Percentiles rank a stretch among this genome's conserved stretches.
phyloP scores from a whole-genome alignment of 2,888 invertebrate species.

The Drosophila hamatofila region DNA sequence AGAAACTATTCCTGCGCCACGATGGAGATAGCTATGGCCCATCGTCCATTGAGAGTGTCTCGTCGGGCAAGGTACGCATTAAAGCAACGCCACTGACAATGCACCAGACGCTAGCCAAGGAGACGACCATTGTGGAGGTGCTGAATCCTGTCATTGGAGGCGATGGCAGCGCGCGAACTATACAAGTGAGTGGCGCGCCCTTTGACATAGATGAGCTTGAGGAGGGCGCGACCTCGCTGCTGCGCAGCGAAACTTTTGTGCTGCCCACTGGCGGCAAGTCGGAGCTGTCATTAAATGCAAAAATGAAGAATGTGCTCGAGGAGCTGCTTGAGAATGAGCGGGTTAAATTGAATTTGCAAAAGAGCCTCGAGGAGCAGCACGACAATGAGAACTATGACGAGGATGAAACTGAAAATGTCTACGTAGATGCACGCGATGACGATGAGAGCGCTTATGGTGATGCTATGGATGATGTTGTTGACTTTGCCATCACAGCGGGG shows the following conservation, averaged over 20 bases:
- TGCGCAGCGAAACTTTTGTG: constrained; percentile 82
- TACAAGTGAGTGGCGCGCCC: constrained; percentile 83
- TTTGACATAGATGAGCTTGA: constrained; percentile 60
- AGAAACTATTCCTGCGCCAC: constrained; percentile 83
- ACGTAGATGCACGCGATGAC: constrained; percentile 67
- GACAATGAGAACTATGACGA: constrained; percentile 60
- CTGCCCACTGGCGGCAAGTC: constrained; percentile 56
- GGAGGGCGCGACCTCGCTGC: constrained; percentile 60
- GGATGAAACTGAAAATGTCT: constrained; percentile 62
- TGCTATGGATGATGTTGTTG: constrained; percentile 73
- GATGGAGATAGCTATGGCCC: constrained; percentile 77
- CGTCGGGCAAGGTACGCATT: constrained; percentile 78
- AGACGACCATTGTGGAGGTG: constrained; percentile 85
- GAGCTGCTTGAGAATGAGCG: constrained; percentile 85
- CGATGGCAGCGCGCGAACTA: constrained; percentile 84
- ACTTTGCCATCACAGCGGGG: constrained; percentile 57
- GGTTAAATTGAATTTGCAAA: constrained; percentile 85
- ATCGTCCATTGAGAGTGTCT: constrained; percentile 78
- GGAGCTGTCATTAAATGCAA: constrained; percentile 85
- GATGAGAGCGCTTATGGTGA: constrained; percentile 72
- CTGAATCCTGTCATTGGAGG: constrained; percentile 85
- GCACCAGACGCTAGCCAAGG: constrained; percentile 82
- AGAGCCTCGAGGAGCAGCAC: constrained; percentile 83
- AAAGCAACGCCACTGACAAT: constrained; percentile 78
- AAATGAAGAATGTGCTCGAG: constrained; percentile 86